Percentiles rank a stretch among this genome's conserved stretches.
phyloP scores from a whole-genome alignment of 1,140 invertebrate species.

The Phortica variegata region DNA sequence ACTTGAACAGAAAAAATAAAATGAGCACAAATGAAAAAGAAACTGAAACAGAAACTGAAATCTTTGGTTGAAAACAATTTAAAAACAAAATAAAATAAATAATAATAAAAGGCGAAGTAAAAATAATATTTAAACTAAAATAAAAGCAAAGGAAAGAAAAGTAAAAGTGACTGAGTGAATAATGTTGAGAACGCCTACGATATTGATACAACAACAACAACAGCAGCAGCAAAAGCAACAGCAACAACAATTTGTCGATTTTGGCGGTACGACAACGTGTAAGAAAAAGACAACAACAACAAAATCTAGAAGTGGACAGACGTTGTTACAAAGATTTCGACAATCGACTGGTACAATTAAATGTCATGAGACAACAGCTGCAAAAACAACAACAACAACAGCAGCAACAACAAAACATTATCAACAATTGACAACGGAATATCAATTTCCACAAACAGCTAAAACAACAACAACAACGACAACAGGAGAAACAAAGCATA shows the following conservation, averaged over 20 bases:
- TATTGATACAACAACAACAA: constrained; percentile 18
- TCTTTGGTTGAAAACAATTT: neutral
- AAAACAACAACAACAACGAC: constrained; percentile 23
- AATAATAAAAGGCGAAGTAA: neutral
- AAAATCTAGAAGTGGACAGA: too few species aligned
- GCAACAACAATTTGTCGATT: too few species aligned
- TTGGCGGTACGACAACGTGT: constrained; percentile 6
- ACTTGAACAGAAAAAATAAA: too few species aligned
- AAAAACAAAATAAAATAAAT: constrained; percentile 4
- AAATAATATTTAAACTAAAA: constrained; percentile 8
- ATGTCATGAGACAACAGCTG: constrained; percentile 12
- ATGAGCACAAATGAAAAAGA: constrained; percentile 12
- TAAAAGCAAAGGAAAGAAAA: constrained; percentile 12
- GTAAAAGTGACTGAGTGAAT: constrained; percentile 50
- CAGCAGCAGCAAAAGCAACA: constrained; percentile 2
- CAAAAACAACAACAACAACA: constrained; percentile 15
- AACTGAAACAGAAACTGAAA: constrained; percentile 14
- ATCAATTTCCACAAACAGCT: constrained; percentile 41
- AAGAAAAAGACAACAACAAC: constrained; percentile 2
- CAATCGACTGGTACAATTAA: constrained; percentile 24
- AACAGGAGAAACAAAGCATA: neutral
- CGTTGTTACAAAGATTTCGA: too few species aligned
- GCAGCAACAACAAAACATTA: constrained; percentile 17
- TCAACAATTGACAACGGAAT: constrained; percentile 38
- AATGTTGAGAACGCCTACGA: constrained; percentile 52